Percentiles rank a stretch among this genome's conserved stretches.
phyloP scores from a whole-genome alignment of 2,113 vertebrate genomes.

The Raja brachyura region DNA sequence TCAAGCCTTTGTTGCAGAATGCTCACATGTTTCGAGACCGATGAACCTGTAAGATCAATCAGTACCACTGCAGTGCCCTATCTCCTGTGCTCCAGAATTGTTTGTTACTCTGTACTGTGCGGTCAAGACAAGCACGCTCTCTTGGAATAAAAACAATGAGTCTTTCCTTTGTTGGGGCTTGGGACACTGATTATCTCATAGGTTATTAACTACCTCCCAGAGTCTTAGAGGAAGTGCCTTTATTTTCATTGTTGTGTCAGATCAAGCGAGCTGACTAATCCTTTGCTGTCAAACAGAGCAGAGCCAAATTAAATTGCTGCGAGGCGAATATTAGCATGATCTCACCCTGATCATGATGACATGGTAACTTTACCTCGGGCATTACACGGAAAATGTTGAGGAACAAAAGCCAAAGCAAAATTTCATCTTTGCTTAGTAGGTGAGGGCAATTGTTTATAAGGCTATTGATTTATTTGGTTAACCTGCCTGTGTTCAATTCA shows the following conservation, averaged over 20 bases:
- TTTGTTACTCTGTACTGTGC: not conserved
- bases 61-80: not conserved
- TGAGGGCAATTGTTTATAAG: not conserved
- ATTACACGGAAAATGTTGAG: not conserved
- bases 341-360: not conserved
- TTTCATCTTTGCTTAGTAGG: not conserved
- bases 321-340: slow-evolving; percentile 3
- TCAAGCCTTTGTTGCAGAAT: not conserved
- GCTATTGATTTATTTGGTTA: not conserved
- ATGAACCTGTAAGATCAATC: not conserved
- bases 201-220: slow-evolving; percentile 29
- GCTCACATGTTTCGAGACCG: not conserved
- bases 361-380: not conserved
- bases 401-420: not conserved
- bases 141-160: slow-evolving; percentile 1
- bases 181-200: slow-evolving; percentile 1
- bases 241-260: slow-evolving; percentile 16
- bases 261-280: not conserved
- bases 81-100: not conserved
- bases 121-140: not conserved
- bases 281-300: not conserved
- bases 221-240: slow-evolving; percentile 28
- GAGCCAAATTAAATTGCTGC: not conserved
- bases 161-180: not conserved
- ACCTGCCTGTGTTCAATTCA: not conserved